These are phyloP conservation scores for Astatotilapia flaviijosephi DNA, from an alignment of 2,113 vertebrate species.

Conservation along the genomic window DNA sequence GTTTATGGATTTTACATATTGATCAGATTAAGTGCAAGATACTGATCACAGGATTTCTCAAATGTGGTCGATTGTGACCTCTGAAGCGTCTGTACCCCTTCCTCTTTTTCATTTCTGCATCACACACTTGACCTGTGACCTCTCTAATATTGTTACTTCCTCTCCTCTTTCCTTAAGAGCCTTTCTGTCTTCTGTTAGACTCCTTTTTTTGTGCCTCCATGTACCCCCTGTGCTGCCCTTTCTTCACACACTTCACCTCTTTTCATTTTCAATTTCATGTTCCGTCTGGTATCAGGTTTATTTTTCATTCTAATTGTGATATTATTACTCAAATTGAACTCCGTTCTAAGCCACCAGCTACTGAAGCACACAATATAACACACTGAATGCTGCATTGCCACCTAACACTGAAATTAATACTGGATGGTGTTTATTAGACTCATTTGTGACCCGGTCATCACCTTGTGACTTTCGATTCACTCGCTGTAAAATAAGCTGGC, in stretches of 20 bases:
- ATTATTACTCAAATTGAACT: neutral
- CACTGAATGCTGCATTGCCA: neutral
- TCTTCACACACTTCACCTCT: neutral
- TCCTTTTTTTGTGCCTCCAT: neutral
- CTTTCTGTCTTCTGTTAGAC: neutral
- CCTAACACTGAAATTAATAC: neutral
- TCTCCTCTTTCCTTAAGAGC: neutral
- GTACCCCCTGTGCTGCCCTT: neutral
- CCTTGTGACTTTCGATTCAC: neutral
- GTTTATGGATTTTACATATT: neutral
- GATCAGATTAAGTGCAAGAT: constrained; percentile 9
- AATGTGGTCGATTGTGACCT: neutral
- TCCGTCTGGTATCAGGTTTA: neutral
- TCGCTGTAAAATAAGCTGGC: neutral
- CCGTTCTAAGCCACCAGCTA: neutral
- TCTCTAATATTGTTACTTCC: neutral
- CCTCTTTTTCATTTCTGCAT: neutral
- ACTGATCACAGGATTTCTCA: neutral
- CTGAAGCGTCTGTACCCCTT: neutral
- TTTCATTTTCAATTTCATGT: neutral
- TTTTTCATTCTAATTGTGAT: neutral
- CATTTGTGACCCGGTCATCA: neutral
- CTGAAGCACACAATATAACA: neutral
- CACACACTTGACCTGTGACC: neutral
- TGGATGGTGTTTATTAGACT: neutral